Percentiles rank a stretch among this genome's conserved stretches.
phyloP scores from a whole-genome alignment of 2,888 invertebrate genomes.

The Coenonympha arcania region DNA sequence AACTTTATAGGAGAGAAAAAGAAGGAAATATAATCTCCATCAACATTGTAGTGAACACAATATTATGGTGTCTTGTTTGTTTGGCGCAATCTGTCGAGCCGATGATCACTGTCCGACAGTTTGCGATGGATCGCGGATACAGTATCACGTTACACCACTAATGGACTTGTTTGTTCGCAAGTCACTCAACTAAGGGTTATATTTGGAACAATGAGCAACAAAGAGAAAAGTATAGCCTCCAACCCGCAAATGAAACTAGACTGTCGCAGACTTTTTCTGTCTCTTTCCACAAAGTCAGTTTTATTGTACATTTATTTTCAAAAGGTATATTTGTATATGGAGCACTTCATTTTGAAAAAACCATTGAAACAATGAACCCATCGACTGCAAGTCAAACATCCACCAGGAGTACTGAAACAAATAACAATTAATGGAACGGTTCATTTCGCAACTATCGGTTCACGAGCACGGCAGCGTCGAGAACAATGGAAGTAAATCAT shows the following conservation, averaged over 20 bases:
- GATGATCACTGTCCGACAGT: slow-evolving; percentile 20
- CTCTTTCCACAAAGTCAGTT: too few species aligned
- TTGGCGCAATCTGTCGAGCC: slow-evolving; percentile 16
- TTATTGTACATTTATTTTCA: too few species aligned
- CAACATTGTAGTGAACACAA: neutral
- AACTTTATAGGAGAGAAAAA: neutral
- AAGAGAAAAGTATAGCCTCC: too few species aligned
- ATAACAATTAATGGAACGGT: slow-evolving; percentile 8
- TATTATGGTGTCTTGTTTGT: slow-evolving; percentile 24
- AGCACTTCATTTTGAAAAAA: neutral
- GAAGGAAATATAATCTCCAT: neutral
- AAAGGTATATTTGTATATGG: too few species aligned
- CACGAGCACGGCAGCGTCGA: slow-evolving; percentile 15
- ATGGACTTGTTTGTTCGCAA: slow-evolving; percentile 14
- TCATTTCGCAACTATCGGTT: slow-evolving; percentile 15
- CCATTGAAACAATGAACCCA: neutral
- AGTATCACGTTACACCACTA: slow-evolving; percentile 20
- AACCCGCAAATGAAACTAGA: too few species aligned
- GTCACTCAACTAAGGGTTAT: neutral
- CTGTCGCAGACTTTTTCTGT: too few species aligned
- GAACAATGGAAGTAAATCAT: slow-evolving; percentile 24
- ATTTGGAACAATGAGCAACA: too few species aligned
- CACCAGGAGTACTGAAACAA: slow-evolving; percentile 1
- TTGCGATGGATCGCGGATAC: slow-evolving; percentile 18
- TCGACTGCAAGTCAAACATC: neutral